Percentiles rank a stretch among this genome's conserved stretches.
phyloP scores from a whole-genome alignment of 2,113 vertebrate species.

The Lates calcarifer region DNA sequence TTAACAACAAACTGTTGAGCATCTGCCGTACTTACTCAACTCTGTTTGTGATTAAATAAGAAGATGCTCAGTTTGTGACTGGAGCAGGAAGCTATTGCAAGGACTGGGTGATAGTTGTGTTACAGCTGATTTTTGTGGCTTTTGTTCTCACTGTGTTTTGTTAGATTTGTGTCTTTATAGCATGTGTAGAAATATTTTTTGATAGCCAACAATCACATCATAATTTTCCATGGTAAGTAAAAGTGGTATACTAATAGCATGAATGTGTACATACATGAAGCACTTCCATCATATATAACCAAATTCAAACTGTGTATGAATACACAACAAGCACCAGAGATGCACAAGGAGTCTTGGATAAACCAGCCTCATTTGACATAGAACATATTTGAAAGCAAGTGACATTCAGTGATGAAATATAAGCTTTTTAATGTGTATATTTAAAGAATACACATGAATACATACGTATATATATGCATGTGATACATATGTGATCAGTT shows the following conservation, averaged over 20 bases:
- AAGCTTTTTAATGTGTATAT: too few species aligned
- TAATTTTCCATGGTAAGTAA: neutral
- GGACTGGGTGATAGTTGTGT: neutral
- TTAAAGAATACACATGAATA: too few species aligned
- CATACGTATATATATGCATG: too few species aligned
- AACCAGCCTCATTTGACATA: too few species aligned
- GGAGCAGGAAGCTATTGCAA: neutral
- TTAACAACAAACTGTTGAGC: constrained; percentile 46
- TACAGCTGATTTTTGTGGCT: neutral
- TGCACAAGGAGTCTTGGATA: too few species aligned
- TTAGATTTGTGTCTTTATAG: neutral
- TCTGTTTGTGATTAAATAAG: constrained; percentile 15
- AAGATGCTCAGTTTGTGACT: neutral
- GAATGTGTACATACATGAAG: neutral
- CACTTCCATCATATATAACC: neutral
- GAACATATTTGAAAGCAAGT: neutral
- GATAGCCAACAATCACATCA: too few species aligned
- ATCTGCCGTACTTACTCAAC: constrained; percentile 28
- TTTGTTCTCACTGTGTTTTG: neutral
- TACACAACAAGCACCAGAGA: neutral
- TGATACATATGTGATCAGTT: neutral
- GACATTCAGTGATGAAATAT: neutral
- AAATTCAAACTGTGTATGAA: neutral
- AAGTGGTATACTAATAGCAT: neutral
- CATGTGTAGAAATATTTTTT: neutral